Conservation (phyloP, 2,888 invertebrate genomes). For the Synergus itoensis region DNA sequence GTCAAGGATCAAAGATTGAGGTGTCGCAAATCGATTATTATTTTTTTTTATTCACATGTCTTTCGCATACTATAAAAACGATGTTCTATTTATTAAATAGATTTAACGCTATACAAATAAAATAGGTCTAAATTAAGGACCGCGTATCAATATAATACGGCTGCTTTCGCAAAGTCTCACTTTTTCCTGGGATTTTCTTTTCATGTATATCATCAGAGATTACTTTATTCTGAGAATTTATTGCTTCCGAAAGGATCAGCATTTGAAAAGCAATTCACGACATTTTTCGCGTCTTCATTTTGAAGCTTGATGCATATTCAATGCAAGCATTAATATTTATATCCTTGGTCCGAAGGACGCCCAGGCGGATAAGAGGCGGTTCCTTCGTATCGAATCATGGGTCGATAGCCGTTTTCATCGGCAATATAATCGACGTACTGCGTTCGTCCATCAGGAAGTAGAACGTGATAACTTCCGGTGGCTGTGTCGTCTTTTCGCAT, state of each 20-base stretch:
- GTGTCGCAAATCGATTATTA: background rate
- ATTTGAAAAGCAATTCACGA: conserved; percentile 30
- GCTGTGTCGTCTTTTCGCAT: conserved; percentile 83
- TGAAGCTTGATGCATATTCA: conserved; percentile 36
- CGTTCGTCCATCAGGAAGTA: conserved; percentile 83
- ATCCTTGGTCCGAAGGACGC: conserved; percentile 46
- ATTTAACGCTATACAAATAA: background rate
- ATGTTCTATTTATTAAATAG: background rate
- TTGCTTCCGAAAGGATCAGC: conserved; percentile 37
- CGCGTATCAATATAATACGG: background rate
- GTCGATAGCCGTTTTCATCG: conserved; percentile 82
- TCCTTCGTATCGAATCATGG: conserved; percentile 80
- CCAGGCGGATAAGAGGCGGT: conserved; percentile 72
- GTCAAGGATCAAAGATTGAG: background rate
- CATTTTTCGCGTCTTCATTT: conserved; percentile 31
- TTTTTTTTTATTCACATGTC: background rate
- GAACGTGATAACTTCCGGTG: conserved; percentile 83
- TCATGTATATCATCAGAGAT: conserved; percentile 2
- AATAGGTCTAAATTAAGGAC: background rate
- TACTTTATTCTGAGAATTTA: conserved; percentile 26
- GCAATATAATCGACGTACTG: conserved; percentile 84
- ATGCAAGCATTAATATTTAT: conserved; percentile 49
- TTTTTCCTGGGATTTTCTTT: background rate
- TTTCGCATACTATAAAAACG: background rate
- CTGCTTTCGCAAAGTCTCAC: background rate